Percentiles rank a stretch among this genome's conserved stretches.
Evolutionary conservation across 2,113 vertebrate species (phyloP).

Genomic region (Lontra canadensis): DNA sequence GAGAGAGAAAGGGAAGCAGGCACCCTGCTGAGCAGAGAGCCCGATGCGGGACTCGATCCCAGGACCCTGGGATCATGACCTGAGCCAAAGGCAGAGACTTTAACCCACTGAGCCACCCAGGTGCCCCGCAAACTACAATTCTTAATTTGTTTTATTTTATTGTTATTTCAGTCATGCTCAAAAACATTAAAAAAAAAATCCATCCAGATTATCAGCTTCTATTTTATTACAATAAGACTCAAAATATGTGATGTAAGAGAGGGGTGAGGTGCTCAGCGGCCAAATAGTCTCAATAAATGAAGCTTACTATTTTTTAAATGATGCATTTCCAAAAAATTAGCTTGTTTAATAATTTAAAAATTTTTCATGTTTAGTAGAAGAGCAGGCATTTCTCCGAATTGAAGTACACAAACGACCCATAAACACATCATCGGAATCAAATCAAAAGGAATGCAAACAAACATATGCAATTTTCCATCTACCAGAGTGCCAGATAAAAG

Average conservation of each 20-base stretch:
- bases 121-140: background rate
- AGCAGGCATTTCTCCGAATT: background rate
- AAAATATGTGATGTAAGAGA: background rate
- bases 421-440: background rate
- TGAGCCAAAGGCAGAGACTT: no score
- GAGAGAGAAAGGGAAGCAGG: no score
- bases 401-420: background rate
- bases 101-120: no score
- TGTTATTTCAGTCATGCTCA: background rate
- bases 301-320: background rate
- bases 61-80: no score
- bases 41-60: accelerated
- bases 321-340: background rate
- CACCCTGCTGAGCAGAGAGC: no score
- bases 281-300: background rate
- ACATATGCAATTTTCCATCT: background rate
- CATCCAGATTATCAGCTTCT: background rate
- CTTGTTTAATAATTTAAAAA: background rate
- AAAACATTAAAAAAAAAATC: background rate
- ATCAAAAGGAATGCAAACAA: background rate
- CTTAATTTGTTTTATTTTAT: background rate
- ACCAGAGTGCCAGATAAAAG: background rate
- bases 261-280: background rate
- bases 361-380: background rate
- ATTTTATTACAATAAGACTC: background rate